These are phyloP conservation scores for Blastobasis lacticolella DNA, from an alignment of 2,888 invertebrate genomes.

Conservation along the genomic window DNA sequence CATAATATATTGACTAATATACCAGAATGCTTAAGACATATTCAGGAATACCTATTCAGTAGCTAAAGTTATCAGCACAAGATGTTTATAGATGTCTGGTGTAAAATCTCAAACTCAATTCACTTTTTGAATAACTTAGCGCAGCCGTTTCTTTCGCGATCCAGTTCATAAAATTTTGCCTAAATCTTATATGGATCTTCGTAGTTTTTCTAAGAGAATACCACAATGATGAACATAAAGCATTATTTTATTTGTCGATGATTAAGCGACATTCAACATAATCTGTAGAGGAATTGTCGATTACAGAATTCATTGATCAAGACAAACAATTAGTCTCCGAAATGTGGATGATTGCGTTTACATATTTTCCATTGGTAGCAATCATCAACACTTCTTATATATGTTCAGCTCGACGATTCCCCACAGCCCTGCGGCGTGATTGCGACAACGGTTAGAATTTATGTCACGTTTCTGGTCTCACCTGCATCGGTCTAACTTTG, in stretches of 20 bases:
- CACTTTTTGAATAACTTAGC: constrained; percentile 14
- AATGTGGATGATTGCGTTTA: constrained; percentile 58
- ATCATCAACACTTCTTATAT: constrained; percentile 54
- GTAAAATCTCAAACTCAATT: constrained; percentile 31
- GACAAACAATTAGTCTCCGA: constrained; percentile 17
- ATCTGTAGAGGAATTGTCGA: constrained; percentile 40
- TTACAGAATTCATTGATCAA: constrained; percentile 4
- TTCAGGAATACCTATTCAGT: too few relatives aligned
- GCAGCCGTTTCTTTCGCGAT: constrained; percentile 47
- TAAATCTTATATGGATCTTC: constrained; percentile 60
- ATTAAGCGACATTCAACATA: constrained; percentile 55
- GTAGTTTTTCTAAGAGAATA: constrained; percentile 49
- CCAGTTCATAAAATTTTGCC: constrained; percentile 53
- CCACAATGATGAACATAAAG: constrained; percentile 1
- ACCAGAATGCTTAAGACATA: too few relatives aligned
- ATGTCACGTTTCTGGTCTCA: constrained; percentile 52
- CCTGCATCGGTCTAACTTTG: constrained; percentile 79
- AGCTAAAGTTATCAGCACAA: not conserved
- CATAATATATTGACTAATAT: too few relatives aligned
- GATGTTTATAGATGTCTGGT: constrained; percentile 41
- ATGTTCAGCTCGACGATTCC: constrained; percentile 36
- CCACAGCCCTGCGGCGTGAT: constrained; percentile 35
- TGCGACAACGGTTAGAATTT: constrained; percentile 23
- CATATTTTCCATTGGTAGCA: constrained; percentile 27
- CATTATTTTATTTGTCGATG: constrained; percentile 34